Base-by-base conservation (phyloP, 2,113 vertebrate genomes). In the Jaculus jaculus region DNA sequence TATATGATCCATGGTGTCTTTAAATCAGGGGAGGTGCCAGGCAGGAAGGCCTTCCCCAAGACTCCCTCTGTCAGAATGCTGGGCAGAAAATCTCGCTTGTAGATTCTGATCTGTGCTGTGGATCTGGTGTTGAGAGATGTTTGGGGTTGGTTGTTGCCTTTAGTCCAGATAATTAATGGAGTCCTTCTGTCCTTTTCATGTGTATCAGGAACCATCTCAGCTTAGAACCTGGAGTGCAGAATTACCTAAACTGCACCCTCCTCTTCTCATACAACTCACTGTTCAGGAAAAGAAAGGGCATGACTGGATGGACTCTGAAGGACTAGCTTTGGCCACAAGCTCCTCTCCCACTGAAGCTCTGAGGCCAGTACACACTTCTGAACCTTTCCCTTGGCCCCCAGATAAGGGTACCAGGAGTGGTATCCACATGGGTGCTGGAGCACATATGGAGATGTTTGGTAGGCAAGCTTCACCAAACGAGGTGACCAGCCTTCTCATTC, bases 111-210 rank as follows among this genome's bases (percentile, higher is more conserved):
- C 47, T 34, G 68, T 58, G 24, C 66, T 63, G 26, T 77, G 32
- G 54, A 89, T 86, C 28, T 15, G 85, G 61, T 2, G 0, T 84
- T 74, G 39, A 84, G 85, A 91, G 51, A 66, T 68, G 26, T 47
- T 78, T 94, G 30, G 89, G 74, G 63, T 58, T 95, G 72, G 90
- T 79, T 93, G 73, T 42, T 93, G 81, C 73, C 86, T 91, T 77
- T 81, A 84, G 17, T 84, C 73, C 58, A 84, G 87, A 26, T 85
- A 92, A 60, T 24, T 84, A 28, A 90, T 93, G 61, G 84, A 90
- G 84, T 28, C 20, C 3, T 20, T n/a, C 42, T 84, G 34, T 87
- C 37, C 72, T 71, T 93, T 80, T 37, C 72, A 72, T n/a, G 11
- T 68, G 78, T 71, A 90, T 7, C 60, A 68, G 72, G 80, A 77